A percentile compares a stretch with the other conserved stretches of the same genome.
Evolutionary conservation across 2,888 invertebrate species (phyloP).

Genomic region (Diachrysia chrysitis): DNA sequence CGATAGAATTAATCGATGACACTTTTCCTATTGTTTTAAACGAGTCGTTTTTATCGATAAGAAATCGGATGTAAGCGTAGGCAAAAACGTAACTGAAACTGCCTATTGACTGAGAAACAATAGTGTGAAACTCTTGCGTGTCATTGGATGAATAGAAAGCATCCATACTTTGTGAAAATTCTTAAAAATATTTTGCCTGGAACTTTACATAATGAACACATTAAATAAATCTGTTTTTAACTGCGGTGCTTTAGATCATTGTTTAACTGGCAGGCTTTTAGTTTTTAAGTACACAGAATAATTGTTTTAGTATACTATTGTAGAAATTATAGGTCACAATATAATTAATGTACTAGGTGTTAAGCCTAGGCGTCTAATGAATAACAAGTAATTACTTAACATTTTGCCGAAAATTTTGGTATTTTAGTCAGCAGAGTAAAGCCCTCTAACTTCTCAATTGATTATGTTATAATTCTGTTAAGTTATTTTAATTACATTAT

Average conservation of each 20-base stretch:
- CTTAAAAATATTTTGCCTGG: neutral
- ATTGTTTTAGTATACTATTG: too few species aligned
- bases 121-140: conserved; percentile 35
- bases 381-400: too few species aligned
- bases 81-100: conserved; percentile 35
- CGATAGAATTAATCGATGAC: conserved; percentile 36
- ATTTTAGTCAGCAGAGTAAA: too few species aligned
- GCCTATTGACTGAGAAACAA: conserved; percentile 25
- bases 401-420: too few species aligned
- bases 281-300: too few species aligned
- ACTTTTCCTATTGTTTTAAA: conserved; percentile 57
- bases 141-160: conserved; percentile 27
- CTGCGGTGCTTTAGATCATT: neutral
- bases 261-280: too few species aligned
- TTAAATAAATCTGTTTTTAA: neutral
- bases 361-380: too few species aligned
- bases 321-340: too few species aligned
- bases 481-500: too few species aligned
- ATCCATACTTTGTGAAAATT: conserved; percentile 31
- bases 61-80: conserved; percentile 47
- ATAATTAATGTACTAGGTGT: too few species aligned
- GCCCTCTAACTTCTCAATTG: too few species aligned
- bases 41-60: conserved; percentile 49
- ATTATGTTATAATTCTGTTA: too few species aligned
- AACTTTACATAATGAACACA: conserved; percentile 7